Conservation (phyloP, 2,797 vertebrate genomes). For the Amblyopsis hoosieri region DNA sequence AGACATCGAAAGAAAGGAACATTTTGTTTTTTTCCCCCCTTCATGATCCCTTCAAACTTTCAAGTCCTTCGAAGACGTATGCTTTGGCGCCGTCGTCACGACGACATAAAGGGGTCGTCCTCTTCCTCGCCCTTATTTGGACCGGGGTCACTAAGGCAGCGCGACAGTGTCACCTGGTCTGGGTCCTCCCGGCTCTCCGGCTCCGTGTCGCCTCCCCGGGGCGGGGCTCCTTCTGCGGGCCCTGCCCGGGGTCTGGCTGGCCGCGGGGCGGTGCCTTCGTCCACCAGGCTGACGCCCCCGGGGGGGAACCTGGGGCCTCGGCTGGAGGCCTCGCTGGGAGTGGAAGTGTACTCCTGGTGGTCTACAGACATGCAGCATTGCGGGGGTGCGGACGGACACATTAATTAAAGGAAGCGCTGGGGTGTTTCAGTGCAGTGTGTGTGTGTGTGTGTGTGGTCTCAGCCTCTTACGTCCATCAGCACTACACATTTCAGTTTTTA, state of each 20-base stretch:
- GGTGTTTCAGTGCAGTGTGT: neutral
- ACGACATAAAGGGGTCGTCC: slow-evolving; percentile 67
- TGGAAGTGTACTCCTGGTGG: slow-evolving; percentile 55
- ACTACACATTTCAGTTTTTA: too few species aligned
- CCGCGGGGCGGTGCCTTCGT: neutral
- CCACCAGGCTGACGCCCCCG: too few species aligned
- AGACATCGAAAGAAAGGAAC: neutral
- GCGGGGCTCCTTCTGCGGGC: neutral
- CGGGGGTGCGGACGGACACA: neutral
- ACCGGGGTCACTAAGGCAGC: slow-evolving; percentile 88
- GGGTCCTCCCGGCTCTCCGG: slow-evolving; percentile 68
- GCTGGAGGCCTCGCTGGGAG: slow-evolving; percentile 41
- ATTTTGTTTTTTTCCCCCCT: neutral
- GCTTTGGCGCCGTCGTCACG: slow-evolving; percentile 18
- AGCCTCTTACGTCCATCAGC: too few species aligned
- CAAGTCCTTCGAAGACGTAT: slow-evolving; percentile 8
- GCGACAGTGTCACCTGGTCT: slow-evolving; percentile 75
- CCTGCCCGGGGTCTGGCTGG: neutral
- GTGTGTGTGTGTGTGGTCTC: too few species aligned
- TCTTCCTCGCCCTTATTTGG: slow-evolving; percentile 77
- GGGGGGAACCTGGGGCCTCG: slow-evolving; percentile 4
- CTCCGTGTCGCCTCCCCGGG: slow-evolving; percentile 42
- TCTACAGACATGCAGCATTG: slow-evolving; percentile 38
- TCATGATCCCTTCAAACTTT: neutral
- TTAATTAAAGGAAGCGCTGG: neutral